phyloP scores from a whole-genome alignment of 2,113 vertebrate genomes.

The Prolemur simus region DNA sequence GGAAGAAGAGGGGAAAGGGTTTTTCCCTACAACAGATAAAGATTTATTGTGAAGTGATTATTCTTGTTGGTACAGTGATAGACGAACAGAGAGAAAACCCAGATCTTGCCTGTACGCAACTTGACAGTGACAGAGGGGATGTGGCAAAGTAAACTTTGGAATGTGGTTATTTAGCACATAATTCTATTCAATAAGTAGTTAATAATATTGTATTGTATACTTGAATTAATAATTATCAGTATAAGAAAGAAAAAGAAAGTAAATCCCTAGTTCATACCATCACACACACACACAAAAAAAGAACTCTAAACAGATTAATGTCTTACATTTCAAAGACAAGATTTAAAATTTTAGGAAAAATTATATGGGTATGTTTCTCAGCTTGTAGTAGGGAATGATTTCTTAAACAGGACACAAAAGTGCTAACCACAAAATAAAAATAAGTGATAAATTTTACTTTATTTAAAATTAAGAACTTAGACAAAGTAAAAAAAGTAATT shows the following conservation, averaged over 20 bases:
- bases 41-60: not conserved
- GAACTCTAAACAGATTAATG: not conserved
- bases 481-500: not conserved
- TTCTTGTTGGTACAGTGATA: not conserved
- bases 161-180: not conserved
- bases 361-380: not conserved
- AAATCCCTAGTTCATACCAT: not conserved
- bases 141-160: not conserved
- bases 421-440: not conserved
- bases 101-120: not conserved
- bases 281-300: not conserved
- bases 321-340: slow-evolving; percentile 4
- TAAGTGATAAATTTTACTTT: not conserved
- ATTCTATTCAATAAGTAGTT: not conserved
- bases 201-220: not conserved
- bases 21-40: not conserved
- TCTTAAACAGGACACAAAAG: not conserved
- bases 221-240: not conserved
- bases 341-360: not conserved
- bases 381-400: not conserved
- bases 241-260: not conserved
- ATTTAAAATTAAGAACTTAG: not conserved
- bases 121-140: not conserved
- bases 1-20: not conserved
- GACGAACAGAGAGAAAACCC: not conserved